These are phyloP conservation scores for Zaprionus africanus DNA, from an alignment of 1,140 invertebrate species.

Conservation along the genomic window DNA sequence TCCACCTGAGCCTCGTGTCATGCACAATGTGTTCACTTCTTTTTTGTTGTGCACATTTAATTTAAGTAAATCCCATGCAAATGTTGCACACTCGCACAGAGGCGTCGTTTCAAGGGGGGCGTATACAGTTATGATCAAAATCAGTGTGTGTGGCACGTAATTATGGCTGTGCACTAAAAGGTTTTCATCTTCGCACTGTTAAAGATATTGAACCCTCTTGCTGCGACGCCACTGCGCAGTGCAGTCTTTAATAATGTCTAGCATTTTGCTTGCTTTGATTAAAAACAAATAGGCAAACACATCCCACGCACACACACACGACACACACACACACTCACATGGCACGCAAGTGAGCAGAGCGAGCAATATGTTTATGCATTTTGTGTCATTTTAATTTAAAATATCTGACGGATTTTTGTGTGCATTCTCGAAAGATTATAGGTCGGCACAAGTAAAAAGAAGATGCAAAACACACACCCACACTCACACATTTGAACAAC, in stretches of 20 bases:
- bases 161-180: background rate
- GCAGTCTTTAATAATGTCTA: conserved; percentile 27
- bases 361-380: conserved; percentile 33
- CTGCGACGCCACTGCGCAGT: conserved; percentile 7
- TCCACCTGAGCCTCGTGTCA: conserved; percentile 25
- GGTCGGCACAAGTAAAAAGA: conserved; percentile 24
- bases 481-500: background rate
- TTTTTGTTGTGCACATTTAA: conserved; percentile 44
- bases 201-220: background rate
- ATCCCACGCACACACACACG: conserved; percentile 17
- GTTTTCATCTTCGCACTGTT: background rate
- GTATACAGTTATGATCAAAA: background rate
- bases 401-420: conserved; percentile 47
- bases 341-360: conserved; percentile 14
- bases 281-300: conserved; percentile 45
- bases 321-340: conserved; percentile 12
- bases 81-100: conserved; percentile 27
- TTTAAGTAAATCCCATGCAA: conserved; percentile 46
- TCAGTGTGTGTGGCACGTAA: background rate
- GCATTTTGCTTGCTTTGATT: conserved; percentile 32
- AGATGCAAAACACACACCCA: background rate
- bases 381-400: conserved; percentile 54
- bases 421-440: conserved; percentile 38
- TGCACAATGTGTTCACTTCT: conserved; percentile 31
- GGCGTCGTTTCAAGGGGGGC: conserved; percentile 13